Evolutionary conservation across 2,797 vertebrate genomes (phyloP).

Genomic region (Gymnothorax javanicus): DNA sequence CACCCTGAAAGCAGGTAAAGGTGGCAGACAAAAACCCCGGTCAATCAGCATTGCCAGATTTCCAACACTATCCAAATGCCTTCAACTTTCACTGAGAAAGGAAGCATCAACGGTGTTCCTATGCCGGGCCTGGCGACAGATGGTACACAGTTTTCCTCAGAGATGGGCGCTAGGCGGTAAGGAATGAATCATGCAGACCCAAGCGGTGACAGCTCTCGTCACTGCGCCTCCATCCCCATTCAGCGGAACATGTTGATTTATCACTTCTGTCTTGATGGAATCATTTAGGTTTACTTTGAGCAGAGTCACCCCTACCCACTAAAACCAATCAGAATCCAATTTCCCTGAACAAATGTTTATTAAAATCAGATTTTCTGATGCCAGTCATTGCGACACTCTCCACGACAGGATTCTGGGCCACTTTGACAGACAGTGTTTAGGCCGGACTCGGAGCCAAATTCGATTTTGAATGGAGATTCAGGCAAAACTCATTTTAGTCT

Average conservation of each 20-base stretch:
- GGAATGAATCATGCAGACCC: slow-evolving; percentile 1
- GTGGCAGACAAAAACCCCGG: not conserved
- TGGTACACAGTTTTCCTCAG: not conserved
- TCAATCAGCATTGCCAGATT: not conserved
- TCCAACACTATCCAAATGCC: too few relatives aligned
- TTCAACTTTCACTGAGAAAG: not conserved
- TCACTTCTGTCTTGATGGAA: slow-evolving; percentile 3
- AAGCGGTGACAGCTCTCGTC: not conserved
- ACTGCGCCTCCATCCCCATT: not conserved
- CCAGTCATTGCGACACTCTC: not conserved
- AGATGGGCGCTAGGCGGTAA: not conserved
- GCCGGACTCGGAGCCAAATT: too few relatives aligned
- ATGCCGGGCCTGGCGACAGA: not conserved
- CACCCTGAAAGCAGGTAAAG: not conserved
- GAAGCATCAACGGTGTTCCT: not conserved
- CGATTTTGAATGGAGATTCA: too few relatives aligned
- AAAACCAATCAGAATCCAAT: not conserved
- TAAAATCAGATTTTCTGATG: slow-evolving; percentile 4
- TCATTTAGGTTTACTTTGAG: slow-evolving; percentile 19
- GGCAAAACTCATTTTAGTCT: too few relatives aligned
- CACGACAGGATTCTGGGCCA: not conserved
- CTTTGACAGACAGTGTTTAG: not conserved
- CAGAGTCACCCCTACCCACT: not conserved
- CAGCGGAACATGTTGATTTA: slow-evolving; percentile 3
- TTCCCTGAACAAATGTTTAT: slow-evolving; percentile 23